A percentile compares a stretch with the other conserved stretches of the same genome.
phyloP scores from a whole-genome alignment of 2,888 invertebrate genomes.

The Drosophila emarginata region DNA sequence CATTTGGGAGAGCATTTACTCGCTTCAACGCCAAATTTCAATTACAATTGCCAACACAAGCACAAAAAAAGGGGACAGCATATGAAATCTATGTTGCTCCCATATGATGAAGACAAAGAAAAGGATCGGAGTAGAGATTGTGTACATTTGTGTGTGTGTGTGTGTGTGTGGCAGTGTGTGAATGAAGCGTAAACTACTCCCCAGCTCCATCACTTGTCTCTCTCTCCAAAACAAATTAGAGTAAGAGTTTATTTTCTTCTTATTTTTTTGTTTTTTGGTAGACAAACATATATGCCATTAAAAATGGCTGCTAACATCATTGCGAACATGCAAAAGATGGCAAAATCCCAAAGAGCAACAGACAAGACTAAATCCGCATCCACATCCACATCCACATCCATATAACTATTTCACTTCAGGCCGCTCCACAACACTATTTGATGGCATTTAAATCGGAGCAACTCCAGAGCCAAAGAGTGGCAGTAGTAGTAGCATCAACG shows the following conservation, averaged over 20 bases:
- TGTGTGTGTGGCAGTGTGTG: constrained; percentile 12
- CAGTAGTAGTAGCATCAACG: constrained; percentile 4
- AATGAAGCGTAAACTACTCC: constrained; percentile 27
- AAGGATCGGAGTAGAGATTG: constrained; percentile 14
- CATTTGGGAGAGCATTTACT: constrained; percentile 56
- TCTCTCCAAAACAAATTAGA: neutral
- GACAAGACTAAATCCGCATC: constrained; percentile 42
- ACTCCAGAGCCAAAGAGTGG: constrained; percentile 20
- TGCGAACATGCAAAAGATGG: constrained; percentile 50
- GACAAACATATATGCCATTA: constrained; percentile 54
- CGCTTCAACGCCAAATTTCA: constrained; percentile 79
- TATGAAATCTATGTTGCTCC: constrained; percentile 14
- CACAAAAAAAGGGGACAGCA: constrained; percentile 23
- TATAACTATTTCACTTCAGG: constrained; percentile 24
- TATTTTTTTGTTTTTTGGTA: neutral
- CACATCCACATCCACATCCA: constrained; percentile 22
- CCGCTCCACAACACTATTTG: too few relatives aligned
- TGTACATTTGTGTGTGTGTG: neutral
- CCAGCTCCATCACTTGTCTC: neutral
- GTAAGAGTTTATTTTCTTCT: neutral
- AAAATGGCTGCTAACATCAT: constrained; percentile 79
- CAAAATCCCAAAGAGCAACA: constrained; percentile 47
- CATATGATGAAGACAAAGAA: constrained; percentile 17
- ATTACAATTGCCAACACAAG: constrained; percentile 74
- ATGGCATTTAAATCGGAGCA: constrained; percentile 78